phyloP scores from a whole-genome alignment of 2,113 vertebrate species.

The Cyanoderma ruficeps region DNA sequence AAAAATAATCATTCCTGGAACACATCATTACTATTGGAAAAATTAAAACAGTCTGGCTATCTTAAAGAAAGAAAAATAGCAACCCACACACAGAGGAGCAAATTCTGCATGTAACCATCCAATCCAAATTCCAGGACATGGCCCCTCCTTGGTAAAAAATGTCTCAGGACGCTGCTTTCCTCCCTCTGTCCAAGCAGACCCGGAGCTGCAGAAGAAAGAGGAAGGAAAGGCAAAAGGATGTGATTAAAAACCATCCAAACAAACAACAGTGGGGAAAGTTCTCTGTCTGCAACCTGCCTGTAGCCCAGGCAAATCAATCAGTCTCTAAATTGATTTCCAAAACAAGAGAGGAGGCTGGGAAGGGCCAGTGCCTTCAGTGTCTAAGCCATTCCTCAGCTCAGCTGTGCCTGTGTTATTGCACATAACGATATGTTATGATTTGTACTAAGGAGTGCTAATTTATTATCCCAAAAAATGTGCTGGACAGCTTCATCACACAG shows the following conservation, averaged over 20 bases:
- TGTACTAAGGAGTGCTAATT: not conserved
- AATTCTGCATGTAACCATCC: not conserved
- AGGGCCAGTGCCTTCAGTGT: not conserved
- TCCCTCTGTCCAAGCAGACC: not conserved
- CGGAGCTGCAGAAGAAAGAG: not conserved
- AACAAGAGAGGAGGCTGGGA: not conserved
- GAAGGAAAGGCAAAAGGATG: not conserved
- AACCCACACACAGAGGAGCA: not conserved
- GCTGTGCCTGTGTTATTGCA: not conserved
- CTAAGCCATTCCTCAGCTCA: not conserved
- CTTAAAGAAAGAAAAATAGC: not conserved
- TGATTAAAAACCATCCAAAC: not conserved
- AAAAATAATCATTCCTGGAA: slow-evolving; percentile 40
- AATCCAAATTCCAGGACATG: not conserved
- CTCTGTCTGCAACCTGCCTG: not conserved
- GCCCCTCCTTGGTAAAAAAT: not conserved
- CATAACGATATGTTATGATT: not conserved
- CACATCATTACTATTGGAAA: slow-evolving; percentile 26
- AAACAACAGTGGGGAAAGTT: not conserved
- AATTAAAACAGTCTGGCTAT: slow-evolving; percentile 25
- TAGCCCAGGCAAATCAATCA: not conserved
- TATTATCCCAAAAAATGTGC: not conserved
- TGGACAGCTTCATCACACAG: not conserved
- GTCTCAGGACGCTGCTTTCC: not conserved
- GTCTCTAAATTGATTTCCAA: not conserved